phyloP scores from a whole-genome alignment of 2,797 vertebrate species.

The Heterohyrax brucei region DNA sequence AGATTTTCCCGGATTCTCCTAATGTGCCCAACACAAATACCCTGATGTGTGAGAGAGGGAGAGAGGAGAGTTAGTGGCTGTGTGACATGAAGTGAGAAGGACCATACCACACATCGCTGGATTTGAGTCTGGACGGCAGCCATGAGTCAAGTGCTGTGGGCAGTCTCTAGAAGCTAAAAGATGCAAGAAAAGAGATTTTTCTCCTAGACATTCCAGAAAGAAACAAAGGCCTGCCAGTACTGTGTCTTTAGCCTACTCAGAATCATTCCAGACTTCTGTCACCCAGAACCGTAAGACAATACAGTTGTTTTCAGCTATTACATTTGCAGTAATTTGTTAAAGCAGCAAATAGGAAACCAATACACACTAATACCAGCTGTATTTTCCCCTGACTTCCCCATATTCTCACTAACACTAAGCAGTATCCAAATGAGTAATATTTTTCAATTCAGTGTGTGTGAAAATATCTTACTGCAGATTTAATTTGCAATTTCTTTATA shows the following conservation, averaged over 20 bases:
- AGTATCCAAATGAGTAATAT: accelerated
- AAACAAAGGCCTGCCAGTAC: accelerated
- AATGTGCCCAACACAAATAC: not conserved
- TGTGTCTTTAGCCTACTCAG: accelerated
- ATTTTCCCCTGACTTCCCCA: no score
- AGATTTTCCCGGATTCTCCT: not conserved
- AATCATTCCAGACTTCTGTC: no score
- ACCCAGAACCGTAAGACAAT: not conserved
- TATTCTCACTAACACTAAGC: not conserved
- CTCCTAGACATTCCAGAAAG: not conserved
- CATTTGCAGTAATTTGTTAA: accelerated
- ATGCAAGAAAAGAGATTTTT: no score
- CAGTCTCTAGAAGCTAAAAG: not conserved
- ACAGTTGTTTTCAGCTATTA: not conserved
- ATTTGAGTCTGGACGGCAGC: not conserved
- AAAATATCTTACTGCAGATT: not conserved
- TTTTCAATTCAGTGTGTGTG: not conserved
- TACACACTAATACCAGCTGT: accelerated
- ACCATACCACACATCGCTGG: accelerated
- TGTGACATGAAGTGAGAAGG: not conserved
- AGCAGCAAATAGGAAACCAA: not conserved
- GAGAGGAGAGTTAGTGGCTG: no score
- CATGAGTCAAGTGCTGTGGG: no score
- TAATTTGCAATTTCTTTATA: not conserved
- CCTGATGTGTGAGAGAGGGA: not conserved